Percentiles rank a stretch among this genome's conserved stretches.
phyloP scores from a whole-genome alignment of 1,140 invertebrate genomes.

The Drosophila sp. region DNA sequence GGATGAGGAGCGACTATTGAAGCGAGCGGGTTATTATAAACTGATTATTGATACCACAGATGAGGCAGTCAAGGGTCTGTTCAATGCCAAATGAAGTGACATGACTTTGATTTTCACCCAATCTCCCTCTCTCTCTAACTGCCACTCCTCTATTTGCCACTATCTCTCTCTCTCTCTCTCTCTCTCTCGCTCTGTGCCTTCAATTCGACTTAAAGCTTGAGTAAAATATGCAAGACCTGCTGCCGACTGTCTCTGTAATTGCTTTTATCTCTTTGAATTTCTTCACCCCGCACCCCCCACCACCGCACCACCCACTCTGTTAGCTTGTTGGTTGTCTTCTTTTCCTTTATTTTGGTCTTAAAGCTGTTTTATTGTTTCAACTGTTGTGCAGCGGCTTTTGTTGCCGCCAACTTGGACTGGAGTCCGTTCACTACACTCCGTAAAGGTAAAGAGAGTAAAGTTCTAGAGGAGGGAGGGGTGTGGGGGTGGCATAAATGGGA shows the following conservation, averaged over 20 bases:
- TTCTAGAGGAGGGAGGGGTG: neutral
- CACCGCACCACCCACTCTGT: neutral
- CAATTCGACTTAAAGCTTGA: constrained; percentile 19
- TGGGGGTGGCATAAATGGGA: neutral
- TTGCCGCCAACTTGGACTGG: constrained; percentile 27
- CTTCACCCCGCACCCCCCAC: neutral
- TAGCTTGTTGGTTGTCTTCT: neutral
- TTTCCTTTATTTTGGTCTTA: constrained; percentile 35
- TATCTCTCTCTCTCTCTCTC: neutral
- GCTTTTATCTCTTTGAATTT: constrained; percentile 52
- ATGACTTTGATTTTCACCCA: neutral
- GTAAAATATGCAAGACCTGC: constrained; percentile 13
- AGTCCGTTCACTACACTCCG: neutral
- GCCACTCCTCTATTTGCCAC: too few relatives aligned
- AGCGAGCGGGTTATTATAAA: constrained; percentile 64
- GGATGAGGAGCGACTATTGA: constrained; percentile 62
- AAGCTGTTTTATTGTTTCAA: constrained; percentile 78
- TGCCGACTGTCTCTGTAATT: constrained; percentile 43
- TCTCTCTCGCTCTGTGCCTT: neutral
- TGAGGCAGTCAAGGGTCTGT: constrained; percentile 63
- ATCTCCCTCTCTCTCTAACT: neutral
- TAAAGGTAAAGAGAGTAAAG: constrained; percentile 1
- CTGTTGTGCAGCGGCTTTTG: constrained; percentile 65
- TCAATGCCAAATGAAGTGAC: constrained; percentile 59
- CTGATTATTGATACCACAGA: constrained; percentile 67